A percentile compares a stretch with the other conserved stretches of the same genome.
phyloP scores from a whole-genome alignment of 2,113 vertebrate genomes.

The Pelmatolapia mariae region DNA sequence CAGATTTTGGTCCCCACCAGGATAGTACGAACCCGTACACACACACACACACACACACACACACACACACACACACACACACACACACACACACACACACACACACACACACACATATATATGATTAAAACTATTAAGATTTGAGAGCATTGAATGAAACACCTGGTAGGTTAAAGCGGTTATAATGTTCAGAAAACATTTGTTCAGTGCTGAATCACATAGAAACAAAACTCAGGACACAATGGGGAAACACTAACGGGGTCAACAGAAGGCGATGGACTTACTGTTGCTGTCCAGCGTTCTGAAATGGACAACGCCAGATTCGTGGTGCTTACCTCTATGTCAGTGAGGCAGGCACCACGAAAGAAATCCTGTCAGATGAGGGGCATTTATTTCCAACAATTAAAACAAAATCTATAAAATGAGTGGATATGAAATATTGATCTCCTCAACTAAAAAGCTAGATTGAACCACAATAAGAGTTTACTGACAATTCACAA shows the following conservation, averaged over 20 bases:
- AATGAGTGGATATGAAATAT: background rate
- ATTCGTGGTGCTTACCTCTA: background rate
- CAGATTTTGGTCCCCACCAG: too few species aligned
- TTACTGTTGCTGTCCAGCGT: background rate
- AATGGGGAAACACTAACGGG: background rate
- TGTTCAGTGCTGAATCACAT: background rate
- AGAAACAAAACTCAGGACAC: background rate
- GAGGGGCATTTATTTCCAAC: background rate
- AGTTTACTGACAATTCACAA: background rate
- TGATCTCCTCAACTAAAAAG: background rate
- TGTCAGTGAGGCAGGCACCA: too few species aligned
- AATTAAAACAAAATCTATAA: background rate
- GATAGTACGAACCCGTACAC: too few species aligned
- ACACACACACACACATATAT: fast-evolving
- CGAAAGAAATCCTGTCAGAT: background rate
- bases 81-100: too few species aligned
- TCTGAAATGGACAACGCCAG: background rate
- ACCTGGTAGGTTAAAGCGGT: background rate
- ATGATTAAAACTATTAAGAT: background rate
- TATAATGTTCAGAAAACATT: background rate
- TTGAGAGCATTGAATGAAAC: background rate
- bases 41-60: too few species aligned
- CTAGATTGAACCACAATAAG: background rate
- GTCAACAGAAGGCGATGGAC: background rate
- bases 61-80: too few species aligned